These are phyloP conservation scores for Vollenhovia emeryi DNA, from an alignment of 1,140 invertebrate genomes.

Conservation along the genomic window DNA sequence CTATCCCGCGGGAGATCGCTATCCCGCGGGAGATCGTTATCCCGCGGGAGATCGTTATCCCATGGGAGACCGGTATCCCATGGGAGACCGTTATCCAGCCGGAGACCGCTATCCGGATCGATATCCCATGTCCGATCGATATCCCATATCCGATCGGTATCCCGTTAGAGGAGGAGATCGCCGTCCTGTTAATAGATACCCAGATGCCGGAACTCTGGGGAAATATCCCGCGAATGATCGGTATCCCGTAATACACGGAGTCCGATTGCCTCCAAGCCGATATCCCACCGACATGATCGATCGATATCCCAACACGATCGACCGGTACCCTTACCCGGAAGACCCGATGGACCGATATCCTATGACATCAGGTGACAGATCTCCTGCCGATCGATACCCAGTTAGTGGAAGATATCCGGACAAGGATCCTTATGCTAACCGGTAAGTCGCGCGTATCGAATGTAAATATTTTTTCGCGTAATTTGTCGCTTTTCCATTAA, in stretches of 20 bases:
- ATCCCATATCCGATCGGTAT: constrained; percentile 70
- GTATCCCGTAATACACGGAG: constrained; percentile 78
- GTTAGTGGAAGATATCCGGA: constrained; percentile 64
- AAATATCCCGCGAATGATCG: constrained; percentile 77
- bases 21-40: constrained; percentile 70
- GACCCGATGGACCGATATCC: constrained; percentile 80
- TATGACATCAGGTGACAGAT: constrained; percentile 49
- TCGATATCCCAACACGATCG: constrained; percentile 74
- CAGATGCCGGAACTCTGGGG: constrained; percentile 82
- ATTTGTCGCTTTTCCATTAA: neutral
- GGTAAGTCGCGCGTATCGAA: constrained; percentile 42
- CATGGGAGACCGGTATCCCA: constrained; percentile 84
- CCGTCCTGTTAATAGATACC: constrained; percentile 74
- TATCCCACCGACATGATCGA: constrained; percentile 67
- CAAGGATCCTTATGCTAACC: constrained; percentile 76
- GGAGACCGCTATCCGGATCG: constrained; percentile 81
- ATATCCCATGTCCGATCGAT: constrained; percentile 67
- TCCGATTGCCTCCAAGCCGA: constrained; percentile 64
- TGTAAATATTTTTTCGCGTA: neutral
- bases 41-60: constrained; percentile 82
- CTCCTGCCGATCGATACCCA: constrained; percentile 83
- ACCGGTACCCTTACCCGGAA: constrained; percentile 78
- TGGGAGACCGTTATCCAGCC: constrained; percentile 79
- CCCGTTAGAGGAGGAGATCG: constrained; percentile 78
- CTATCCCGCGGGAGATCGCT: constrained; percentile 62